Evolutionary conservation across 2,113 vertebrate species (phyloP).

Genomic region (Mirza zaza): DNA sequence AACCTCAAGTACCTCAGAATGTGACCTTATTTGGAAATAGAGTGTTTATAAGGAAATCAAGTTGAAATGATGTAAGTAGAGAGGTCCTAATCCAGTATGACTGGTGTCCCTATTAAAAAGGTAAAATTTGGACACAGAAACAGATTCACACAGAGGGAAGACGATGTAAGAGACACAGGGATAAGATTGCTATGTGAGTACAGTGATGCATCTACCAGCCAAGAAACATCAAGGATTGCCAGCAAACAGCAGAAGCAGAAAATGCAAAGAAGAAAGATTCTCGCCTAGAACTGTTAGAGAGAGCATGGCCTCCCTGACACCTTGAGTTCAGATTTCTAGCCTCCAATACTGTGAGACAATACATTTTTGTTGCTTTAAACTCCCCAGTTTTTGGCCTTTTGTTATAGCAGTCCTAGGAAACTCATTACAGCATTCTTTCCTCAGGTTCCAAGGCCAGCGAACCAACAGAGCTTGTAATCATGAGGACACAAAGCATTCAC

Average conservation of each 20-base stretch:
- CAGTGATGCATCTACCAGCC: neutral
- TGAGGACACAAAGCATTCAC: neutral
- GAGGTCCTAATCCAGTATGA: neutral
- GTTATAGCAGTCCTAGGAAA: neutral
- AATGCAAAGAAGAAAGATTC: neutral
- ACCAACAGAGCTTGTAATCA: neutral
- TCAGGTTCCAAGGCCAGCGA: neutral
- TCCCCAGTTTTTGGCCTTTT: neutral
- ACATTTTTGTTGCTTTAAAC: neutral
- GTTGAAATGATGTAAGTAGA: neutral
- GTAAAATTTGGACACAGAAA: neutral
- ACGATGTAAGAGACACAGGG: neutral
- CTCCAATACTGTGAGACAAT: neutral
- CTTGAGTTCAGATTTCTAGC: neutral
- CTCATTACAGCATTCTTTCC: neutral
- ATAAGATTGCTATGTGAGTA: neutral
- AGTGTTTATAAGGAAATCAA: neutral
- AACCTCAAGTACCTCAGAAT: neutral
- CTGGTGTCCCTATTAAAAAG: neutral
- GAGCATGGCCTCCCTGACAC: neutral
- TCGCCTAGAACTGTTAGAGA: neutral
- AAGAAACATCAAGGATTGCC: neutral
- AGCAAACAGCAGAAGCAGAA: neutral
- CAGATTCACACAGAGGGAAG: neutral
- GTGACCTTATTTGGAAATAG: neutral